These are phyloP conservation scores for Hylyphantes graminicola DNA, from an alignment of 1,140 invertebrate genomes.

Conservation along the genomic window DNA sequence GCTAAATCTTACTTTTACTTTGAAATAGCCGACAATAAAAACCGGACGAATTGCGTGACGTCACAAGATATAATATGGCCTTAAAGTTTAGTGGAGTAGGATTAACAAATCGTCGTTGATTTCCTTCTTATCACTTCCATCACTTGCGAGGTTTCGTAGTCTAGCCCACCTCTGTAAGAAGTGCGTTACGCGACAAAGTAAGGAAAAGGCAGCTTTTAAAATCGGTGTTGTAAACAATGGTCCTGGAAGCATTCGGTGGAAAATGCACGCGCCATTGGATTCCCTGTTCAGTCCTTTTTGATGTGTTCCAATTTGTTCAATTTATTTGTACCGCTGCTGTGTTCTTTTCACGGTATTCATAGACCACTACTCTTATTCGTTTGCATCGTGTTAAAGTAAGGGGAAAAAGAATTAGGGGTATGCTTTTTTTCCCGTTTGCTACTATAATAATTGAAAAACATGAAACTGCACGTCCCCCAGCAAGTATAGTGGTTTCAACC, in stretches of 20 bases:
- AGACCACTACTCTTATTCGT: not conserved
- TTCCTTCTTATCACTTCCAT: too few relatives aligned
- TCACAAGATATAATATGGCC: too few relatives aligned
- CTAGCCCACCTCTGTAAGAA: not conserved
- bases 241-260: not conserved
- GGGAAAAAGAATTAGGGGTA: too few relatives aligned
- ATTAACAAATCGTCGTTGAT: too few relatives aligned
- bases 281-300: not conserved
- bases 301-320: not conserved
- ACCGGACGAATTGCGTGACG: too few relatives aligned
- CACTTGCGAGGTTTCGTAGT: not conserved
- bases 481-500: too few relatives aligned
- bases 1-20: too few relatives aligned
- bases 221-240: conserved; percentile 1
- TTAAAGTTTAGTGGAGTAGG: too few relatives aligned
- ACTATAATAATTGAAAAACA: too few relatives aligned
- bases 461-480: too few relatives aligned
- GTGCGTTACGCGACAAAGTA: not conserved
- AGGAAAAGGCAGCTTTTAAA: not conserved
- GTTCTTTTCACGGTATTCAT: not conserved
- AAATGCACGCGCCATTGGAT: not conserved
- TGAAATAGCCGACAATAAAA: too few relatives aligned
- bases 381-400: not conserved
- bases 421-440: too few relatives aligned
- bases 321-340: not conserved